These are phyloP conservation scores for Sorex fumeus DNA, from an alignment of 2,113 vertebrate species.

Conservation along the genomic window DNA sequence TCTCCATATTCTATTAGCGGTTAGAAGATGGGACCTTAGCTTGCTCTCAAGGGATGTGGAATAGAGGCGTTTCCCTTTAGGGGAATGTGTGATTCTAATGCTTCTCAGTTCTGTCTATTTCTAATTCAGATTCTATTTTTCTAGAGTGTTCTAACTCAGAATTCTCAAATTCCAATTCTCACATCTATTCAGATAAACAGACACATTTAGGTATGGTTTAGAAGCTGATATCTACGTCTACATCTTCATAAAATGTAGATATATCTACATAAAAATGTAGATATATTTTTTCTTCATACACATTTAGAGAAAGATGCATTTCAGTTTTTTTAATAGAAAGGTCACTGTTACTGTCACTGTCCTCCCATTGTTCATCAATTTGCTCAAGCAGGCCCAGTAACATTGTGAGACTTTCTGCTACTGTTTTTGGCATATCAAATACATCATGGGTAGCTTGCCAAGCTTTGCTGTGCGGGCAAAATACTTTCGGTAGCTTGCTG, in stretches of 20 bases:
- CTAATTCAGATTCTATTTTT: conserved; percentile 1
- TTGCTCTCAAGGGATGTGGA: neutral
- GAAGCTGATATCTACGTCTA: neutral
- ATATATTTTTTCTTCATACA: neutral
- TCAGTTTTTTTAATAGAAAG: neutral
- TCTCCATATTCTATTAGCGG: neutral
- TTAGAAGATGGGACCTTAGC: neutral
- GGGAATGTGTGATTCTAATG: neutral
- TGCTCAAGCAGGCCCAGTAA: too few species aligned
- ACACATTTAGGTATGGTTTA: neutral
- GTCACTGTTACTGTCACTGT: too few species aligned
- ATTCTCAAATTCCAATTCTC: neutral
- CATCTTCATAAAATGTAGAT: neutral
- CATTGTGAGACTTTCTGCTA: too few species aligned
- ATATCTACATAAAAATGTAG: neutral
- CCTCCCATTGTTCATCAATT: too few species aligned
- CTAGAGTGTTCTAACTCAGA: neutral
- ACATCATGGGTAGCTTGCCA: too few species aligned
- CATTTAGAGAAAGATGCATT: neutral
- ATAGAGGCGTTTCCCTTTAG: neutral
- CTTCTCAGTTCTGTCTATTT: neutral
- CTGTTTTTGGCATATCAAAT: too few species aligned
- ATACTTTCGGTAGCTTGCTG: too few species aligned
- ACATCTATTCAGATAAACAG: neutral
- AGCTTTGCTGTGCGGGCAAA: too few species aligned